Base-by-base conservation (phyloP, 1,140 invertebrate genomes). In the Ooceraea biroi region DNA sequence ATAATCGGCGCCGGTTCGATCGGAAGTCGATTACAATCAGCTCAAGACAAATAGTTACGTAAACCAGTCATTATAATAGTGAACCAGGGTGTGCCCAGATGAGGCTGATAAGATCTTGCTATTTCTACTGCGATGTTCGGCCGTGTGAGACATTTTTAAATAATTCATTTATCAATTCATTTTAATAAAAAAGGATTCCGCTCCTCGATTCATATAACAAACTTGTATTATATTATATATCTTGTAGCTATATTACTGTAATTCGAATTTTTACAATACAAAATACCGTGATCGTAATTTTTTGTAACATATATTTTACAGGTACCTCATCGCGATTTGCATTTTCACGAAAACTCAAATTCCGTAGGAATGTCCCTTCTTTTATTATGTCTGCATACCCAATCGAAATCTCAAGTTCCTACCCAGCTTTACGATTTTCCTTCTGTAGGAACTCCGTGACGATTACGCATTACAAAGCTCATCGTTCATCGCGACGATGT, bases 31-130 rank as follows among this genome's bases (percentile, higher is more conserved):
- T 87, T 48, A 57, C 87, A 72, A 78, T 86, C 55, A 71, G 41
- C 78, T 65, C 78, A 83, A 80, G 77, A 87, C 52, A 60, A 50
- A 41, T 61, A 66, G 80, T 90, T 90, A 90, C 84, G 74, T 90
- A 90, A 90, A 88, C 14, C 25, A 66, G 27, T 57, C 27, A 41
- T 84, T 76, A 7, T 36, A 85, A 78, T 69, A 66, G 44, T 22
- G 36, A 65, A 19, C 61, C 52, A 66, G 63, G 86, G 86, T 50
- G 86, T 88, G 83, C 74, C 44, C 61, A 27, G n/a, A 52, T 80
- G 65, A 69, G 22, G 65, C 50, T 36, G 76, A 58, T 58, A 80
- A 80, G 50, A 80, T 71, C 76, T 44, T 7, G 19, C 22, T 11
- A 69, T 80, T 80, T 80, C 65, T 58, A 46, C 22, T 27, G 19